Evolutionary conservation across 2,888 invertebrate genomes (phyloP).

Genomic region (Strigamia transsilvanica): DNA sequence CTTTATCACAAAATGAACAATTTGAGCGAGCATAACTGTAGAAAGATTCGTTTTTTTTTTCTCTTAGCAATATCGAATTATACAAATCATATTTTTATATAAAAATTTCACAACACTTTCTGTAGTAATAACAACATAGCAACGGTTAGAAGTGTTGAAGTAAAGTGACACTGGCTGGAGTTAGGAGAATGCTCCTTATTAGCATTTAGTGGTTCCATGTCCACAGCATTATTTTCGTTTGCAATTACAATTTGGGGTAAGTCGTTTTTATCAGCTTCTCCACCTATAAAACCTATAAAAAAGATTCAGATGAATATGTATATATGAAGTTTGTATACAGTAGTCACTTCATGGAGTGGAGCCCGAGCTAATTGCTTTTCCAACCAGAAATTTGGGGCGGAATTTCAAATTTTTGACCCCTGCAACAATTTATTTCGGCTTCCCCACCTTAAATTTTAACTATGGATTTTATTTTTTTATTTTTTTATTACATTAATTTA

Average conservation of each 20-base stretch:
- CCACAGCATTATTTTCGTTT: background rate
- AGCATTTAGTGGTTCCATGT: background rate
- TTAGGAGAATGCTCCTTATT: background rate
- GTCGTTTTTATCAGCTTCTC: background rate
- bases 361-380: too few relatives aligned
- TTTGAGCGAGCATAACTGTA: background rate
- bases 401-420: too few relatives aligned
- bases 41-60: background rate
- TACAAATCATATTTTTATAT: background rate
- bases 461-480: too few relatives aligned
- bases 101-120: background rate
- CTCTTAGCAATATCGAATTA: background rate
- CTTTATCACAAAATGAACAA: slow-evolving; percentile 8
- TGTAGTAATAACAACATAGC: background rate
- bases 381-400: too few relatives aligned
- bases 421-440: too few relatives aligned
- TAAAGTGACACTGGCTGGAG: slow-evolving; percentile 13
- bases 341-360: too few relatives aligned
- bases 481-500: too few relatives aligned
- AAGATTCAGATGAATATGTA: background rate
- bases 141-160: background rate
- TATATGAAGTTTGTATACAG: too few relatives aligned
- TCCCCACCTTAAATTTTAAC: too few relatives aligned
- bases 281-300: background rate
- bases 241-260: background rate